Evolutionary conservation across 2,113 vertebrate species (phyloP).

Genomic region (Xyliphius kryptos): DNA sequence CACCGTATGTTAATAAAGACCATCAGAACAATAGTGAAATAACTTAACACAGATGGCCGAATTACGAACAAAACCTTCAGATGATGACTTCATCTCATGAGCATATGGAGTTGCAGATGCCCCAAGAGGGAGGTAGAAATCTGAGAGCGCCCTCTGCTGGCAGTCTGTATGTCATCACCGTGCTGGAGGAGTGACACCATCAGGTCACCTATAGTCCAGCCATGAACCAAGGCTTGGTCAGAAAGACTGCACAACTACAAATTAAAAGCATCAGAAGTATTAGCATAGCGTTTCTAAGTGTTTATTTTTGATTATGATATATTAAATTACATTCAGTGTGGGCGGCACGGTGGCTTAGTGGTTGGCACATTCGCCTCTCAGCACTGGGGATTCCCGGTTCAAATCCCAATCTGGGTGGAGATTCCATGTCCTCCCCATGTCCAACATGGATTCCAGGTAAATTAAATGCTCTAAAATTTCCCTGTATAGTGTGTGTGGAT

Average conservation of each 20-base stretch:
- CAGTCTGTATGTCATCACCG: constrained; percentile 22
- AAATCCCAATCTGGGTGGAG: no score
- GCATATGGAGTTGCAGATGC: constrained; percentile 17
- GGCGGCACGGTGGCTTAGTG: no score
- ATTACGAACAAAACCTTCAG: not conserved
- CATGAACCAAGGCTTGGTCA: constrained; percentile 10
- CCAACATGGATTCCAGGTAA: no score
- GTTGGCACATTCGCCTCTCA: no score
- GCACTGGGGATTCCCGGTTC: no score
- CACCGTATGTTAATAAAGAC: not conserved
- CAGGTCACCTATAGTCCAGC: constrained; percentile 44
- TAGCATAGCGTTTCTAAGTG: not conserved
- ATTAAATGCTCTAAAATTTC: no score
- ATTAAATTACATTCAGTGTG: no score
- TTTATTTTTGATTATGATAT: no score
- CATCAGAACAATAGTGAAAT: not conserved
- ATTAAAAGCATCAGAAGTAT: not conserved
- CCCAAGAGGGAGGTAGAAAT: constrained; percentile 31
- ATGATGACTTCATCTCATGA: not conserved
- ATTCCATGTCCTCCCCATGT: no score
- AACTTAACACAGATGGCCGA: not conserved
- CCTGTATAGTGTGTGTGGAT: no score
- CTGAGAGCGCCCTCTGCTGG: constrained; percentile 32
- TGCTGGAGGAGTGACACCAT: constrained; percentile 32
- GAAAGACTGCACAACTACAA: constrained; percentile 39